phyloP scores from a whole-genome alignment of 2,888 invertebrate species.

The Cheilosia pagana region DNA sequence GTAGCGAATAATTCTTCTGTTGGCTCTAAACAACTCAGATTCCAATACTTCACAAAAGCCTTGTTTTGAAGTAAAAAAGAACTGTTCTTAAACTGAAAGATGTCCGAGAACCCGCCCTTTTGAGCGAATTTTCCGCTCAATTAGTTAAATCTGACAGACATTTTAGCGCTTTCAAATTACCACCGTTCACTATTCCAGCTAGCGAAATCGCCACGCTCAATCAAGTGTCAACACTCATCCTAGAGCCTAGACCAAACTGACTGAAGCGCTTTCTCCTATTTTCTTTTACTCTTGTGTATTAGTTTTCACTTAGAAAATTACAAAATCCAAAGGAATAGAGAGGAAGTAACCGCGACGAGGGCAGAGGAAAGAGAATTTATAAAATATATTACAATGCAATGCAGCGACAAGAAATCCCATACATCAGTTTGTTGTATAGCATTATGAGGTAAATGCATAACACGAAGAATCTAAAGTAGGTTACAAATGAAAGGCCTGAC shows the following conservation, averaged over 20 bases:
- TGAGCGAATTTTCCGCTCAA: no score
- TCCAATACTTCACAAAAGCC: no score
- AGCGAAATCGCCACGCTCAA: not conserved
- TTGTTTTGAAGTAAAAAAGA: no score
- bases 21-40: no score
- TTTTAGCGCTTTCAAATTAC: no score
- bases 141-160: no score
- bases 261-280: constrained; percentile 39
- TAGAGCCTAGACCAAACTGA: constrained; percentile 12
- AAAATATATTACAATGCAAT: constrained; percentile 6
- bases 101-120: no score
- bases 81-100: no score
- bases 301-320: constrained; percentile 36
- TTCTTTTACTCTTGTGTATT: constrained; percentile 12
- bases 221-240: constrained; percentile 13
- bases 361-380: not conserved
- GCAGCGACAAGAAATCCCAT: constrained; percentile 13
- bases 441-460: constrained; percentile 46
- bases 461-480: constrained; percentile 37
- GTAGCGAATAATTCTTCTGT: no score
- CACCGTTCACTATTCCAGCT: no score
- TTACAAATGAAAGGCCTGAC: constrained; percentile 43
- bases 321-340: constrained; percentile 2
- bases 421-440: constrained; percentile 1
- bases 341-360: not conserved